Conservation (phyloP, 1,140 invertebrate species). For the Drusus annulatus region DNA sequence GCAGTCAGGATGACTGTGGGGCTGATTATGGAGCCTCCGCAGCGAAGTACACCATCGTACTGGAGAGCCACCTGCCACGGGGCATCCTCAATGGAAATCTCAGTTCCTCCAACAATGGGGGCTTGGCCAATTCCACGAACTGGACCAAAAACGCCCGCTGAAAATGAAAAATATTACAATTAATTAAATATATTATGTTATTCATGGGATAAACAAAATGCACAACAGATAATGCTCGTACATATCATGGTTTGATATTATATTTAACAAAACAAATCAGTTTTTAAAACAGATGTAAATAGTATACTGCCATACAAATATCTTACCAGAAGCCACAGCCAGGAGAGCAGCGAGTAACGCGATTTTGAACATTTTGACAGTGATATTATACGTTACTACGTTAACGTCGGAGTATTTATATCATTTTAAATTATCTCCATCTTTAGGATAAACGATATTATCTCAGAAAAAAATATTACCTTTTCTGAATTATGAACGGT, state of each 20-base stretch:
- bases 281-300: no score
- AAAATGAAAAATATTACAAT: no score
- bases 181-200: background rate
- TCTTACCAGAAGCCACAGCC: background rate
- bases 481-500: no score
- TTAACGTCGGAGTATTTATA: background rate
- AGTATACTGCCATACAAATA: background rate
- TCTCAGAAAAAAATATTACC: no score
- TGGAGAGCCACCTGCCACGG: conserved; percentile 70
- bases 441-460: no score
- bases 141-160: background rate
- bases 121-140: conserved; percentile 1
- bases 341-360: background rate
- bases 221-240: no score
- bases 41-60: conserved; percentile 59
- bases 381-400: background rate
- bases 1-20: conserved; percentile 71
- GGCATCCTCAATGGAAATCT: conserved; percentile 68
- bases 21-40: conserved; percentile 73
- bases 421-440: no score
- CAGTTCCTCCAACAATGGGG: conserved; percentile 69
- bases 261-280: no score
- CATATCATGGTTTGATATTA: no score
- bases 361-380: conserved; percentile 3
- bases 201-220: background rate